These are phyloP conservation scores for Acanthopleura granulata DNA, from an alignment of 2,888 invertebrate genomes.

Conservation along the genomic window DNA sequence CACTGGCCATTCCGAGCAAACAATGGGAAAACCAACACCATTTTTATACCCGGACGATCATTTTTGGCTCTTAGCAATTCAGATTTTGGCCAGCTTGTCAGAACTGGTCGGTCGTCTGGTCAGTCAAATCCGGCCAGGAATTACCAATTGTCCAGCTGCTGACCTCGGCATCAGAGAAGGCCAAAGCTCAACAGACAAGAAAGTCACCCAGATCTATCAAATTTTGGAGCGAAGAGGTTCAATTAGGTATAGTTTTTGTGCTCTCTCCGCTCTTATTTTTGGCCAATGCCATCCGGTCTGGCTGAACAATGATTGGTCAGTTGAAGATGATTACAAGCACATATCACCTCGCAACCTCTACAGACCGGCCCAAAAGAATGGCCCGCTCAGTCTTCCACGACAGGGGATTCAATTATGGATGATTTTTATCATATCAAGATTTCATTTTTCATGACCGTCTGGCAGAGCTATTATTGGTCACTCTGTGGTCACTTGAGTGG, in stretches of 20 bases:
- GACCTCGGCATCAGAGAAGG: too few relatives aligned
- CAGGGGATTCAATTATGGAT: neutral
- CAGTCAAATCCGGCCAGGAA: too few relatives aligned
- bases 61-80: too few relatives aligned
- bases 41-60: too few relatives aligned
- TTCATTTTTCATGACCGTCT: constrained; percentile 10
- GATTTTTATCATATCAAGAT: constrained; percentile 6
- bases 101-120: too few relatives aligned
- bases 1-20: too few relatives aligned
- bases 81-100: too few relatives aligned
- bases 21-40: too few relatives aligned
- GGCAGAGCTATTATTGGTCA: neutral
- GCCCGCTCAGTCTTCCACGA: neutral
- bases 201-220: neutral
- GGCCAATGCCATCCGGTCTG: neutral
- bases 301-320: constrained; percentile 2
- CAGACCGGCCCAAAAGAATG: neutral
- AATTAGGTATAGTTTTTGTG: neutral
- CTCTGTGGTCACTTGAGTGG: constrained; percentile 7
- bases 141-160: too few relatives aligned
- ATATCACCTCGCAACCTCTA: neutral
- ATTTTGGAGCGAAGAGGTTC: neutral
- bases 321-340: neutral
- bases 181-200: too few relatives aligned
- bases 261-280: neutral